Conservation (phyloP, 2,113 vertebrate genomes). For the Pampusana beccarii region DNA sequence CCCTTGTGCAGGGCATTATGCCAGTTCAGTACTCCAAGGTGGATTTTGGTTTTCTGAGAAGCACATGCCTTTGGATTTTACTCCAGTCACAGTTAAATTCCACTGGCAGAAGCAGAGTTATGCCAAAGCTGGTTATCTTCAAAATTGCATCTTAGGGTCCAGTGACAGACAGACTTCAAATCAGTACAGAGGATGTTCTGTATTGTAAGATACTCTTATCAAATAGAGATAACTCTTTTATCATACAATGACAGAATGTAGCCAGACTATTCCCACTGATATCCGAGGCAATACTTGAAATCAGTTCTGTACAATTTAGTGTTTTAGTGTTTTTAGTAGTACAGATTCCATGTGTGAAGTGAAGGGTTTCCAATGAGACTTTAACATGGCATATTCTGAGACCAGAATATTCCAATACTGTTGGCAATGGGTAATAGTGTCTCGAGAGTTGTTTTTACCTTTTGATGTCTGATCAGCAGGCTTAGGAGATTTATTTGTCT, state of each 20-base stretch:
- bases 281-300: background rate
- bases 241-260: background rate
- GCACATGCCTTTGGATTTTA: rapidly evolving
- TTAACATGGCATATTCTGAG: rapidly evolving
- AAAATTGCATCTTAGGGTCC: background rate
- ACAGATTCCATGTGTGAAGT: background rate
- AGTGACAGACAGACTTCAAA: rapidly evolving
- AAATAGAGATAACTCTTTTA: background rate
- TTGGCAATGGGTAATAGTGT: background rate
- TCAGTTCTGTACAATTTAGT: background rate
- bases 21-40: background rate
- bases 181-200: background rate
- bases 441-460: background rate
- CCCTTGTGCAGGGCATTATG: background rate
- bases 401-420: background rate
- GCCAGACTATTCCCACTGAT: background rate
- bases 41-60: background rate
- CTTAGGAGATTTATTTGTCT: background rate
- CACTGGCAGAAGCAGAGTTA: background rate
- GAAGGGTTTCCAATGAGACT: background rate
- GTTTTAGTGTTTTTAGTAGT: background rate
- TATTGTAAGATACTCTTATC: rapidly evolving
- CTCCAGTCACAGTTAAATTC: rapidly evolving
- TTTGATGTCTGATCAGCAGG: background rate
- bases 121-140: background rate